Evolutionary conservation across 2,113 vertebrate species (phyloP), one percentile per base, ranked within the genome.

Genomic region (Chaenocephalus aceratus): DNA sequence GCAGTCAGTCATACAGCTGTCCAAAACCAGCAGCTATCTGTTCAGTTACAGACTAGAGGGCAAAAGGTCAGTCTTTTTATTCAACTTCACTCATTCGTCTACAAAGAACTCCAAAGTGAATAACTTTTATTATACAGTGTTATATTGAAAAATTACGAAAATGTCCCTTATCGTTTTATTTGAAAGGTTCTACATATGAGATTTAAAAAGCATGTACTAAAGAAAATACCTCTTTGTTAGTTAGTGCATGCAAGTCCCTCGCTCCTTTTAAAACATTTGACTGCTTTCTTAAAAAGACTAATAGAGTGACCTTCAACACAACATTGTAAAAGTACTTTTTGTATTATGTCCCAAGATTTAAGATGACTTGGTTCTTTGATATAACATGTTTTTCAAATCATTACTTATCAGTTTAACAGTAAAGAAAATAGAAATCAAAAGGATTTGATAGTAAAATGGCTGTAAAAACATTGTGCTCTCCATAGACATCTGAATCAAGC

Each of bases 1-100:
- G 86, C 93, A 93, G 92, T 94, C 91, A 94, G 90, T 93, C 89
- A 91, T 89, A 79, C 77, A 92, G 86, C 91, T 93, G 90, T 92
- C 92, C 88, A 91, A 89, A 91, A 88, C 65, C 89, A 91, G 86
- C 83, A 87, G 88, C 85, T 88, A 92, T 91, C 85, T 82, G 83
- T 87, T 92, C 83, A 80, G 80, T 74, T 75, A 81, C 83, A 84
- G 84, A 91, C 87, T 45, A 83, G 79, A 91, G 90, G 90, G 85
- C 91, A 91, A 91, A 88, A 91, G 91, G 89, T 83, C 88, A 92
- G 70, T 88, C 74, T 82, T 93, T 90, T 86, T 84, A 87, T 88
- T 91, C 77, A 76, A 87, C 86, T 90, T 88, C 79, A 88, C 72
- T 91, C 82, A 88, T 68, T 88, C 68, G 76, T 88, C 86, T 89